These are phyloP conservation scores for Dissostichus mawsoni DNA, from an alignment of 2,113 vertebrate species.

Conservation along the genomic window DNA sequence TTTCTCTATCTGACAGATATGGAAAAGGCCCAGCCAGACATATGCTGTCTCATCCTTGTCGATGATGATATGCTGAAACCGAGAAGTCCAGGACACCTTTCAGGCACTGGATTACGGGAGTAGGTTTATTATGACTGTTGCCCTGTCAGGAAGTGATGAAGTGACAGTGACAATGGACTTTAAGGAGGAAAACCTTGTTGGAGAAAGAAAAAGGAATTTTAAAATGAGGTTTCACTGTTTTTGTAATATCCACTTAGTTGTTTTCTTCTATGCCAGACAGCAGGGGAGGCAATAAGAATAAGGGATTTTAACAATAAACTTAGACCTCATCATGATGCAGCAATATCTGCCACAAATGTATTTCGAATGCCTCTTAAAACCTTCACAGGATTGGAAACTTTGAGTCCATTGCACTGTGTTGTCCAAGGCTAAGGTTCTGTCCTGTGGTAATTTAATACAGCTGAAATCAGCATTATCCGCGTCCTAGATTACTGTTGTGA, in stretches of 20 bases:
- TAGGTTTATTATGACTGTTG: constrained; percentile 19
- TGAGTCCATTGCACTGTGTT: constrained; percentile 3
- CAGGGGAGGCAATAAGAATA: constrained; percentile 12
- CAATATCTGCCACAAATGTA: constrained; percentile 18
- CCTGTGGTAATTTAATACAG: constrained; percentile 52
- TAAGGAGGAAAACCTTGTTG: background rate
- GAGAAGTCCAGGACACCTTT: constrained; percentile 25
- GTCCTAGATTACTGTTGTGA: constrained; percentile 51
- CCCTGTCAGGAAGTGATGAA: constrained; percentile 30
- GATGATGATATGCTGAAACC: constrained; percentile 40
- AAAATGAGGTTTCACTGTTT: constrained; percentile 14
- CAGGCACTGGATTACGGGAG: constrained; percentile 27
- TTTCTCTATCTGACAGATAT: constrained; percentile 62
- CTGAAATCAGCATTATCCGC: constrained; percentile 55
- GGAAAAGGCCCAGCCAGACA: constrained; percentile 53
- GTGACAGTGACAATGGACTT: constrained; percentile 6
- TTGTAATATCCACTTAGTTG: constrained; percentile 19
- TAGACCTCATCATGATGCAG: constrained; percentile 38
- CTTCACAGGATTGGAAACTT: constrained; percentile 21
- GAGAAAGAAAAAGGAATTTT: background rate
- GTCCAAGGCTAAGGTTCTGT: constrained; percentile 27
- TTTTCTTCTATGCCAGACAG: constrained; percentile 37
- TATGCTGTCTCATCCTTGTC: constrained; percentile 66
- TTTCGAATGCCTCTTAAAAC: constrained; percentile 2
- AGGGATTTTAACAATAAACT: constrained; percentile 37